A percentile compares a stretch with the other conserved stretches of the same genome.
Conservation (phyloP, 2,888 invertebrate genomes). For the Conus canariensis region DNA sequence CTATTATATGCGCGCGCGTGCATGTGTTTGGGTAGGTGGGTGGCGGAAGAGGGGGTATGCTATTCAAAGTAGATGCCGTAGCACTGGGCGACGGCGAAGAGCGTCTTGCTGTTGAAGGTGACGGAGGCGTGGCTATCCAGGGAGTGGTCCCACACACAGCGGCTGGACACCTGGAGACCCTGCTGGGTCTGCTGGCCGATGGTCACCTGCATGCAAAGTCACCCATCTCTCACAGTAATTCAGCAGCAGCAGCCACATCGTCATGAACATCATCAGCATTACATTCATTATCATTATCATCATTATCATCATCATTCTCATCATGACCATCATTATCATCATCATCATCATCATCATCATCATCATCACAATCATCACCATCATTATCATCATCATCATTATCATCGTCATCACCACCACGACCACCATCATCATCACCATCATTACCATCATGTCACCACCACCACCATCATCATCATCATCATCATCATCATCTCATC, state of each 20-base stretch:
- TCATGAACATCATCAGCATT: conserved; percentile 11
- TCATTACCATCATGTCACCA: neutral
- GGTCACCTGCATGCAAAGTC: conserved; percentile 40
- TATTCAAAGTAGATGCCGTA: conserved; percentile 55
- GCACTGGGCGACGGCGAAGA: conserved; percentile 54
- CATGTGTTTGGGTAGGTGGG: neutral
- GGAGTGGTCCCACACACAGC: conserved; percentile 52
- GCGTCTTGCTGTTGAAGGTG: conserved; percentile 47
- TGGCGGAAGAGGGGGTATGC: neutral
- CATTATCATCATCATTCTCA: neutral
- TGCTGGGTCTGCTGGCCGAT: conserved; percentile 50
- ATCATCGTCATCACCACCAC: conserved; percentile 14
- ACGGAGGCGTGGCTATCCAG: conserved; percentile 53
- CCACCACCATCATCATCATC: neutral
- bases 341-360: conserved; percentile 18
- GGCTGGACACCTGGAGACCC: conserved; percentile 49
- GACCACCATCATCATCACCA: conserved; percentile 19
- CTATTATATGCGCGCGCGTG: neutral
- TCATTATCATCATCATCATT: neutral
- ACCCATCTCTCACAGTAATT: too few species aligned
- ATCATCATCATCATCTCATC: neutral
- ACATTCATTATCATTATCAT: neutral
- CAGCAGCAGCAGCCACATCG: conserved; percentile 19
- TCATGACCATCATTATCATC: neutral
- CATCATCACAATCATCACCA: conserved; percentile 19